Evolutionary conservation across 2,888 invertebrate species (phyloP).

Genomic region (Oeneis ivallda): DNA sequence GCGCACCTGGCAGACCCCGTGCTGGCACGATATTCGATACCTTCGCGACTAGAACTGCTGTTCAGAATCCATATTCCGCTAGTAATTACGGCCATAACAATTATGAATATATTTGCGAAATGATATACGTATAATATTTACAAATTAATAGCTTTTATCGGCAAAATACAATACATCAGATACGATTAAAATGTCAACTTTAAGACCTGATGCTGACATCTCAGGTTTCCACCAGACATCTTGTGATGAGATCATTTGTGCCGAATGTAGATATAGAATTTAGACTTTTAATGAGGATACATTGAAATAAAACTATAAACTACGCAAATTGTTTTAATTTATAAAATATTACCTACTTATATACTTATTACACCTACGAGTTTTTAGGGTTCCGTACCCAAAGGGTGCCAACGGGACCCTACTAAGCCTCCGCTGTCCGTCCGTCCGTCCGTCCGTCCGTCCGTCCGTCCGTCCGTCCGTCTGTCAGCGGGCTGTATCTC

Average conservation of each 20-base stretch:
- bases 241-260: constrained; percentile 26
- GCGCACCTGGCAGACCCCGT: constrained; percentile 73
- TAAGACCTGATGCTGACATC: constrained; percentile 26
- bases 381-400: too few species aligned
- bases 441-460: too few species aligned
- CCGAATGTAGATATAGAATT: constrained; percentile 13
- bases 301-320: constrained; percentile 9
- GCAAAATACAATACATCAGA: constrained; percentile 26
- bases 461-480: too few species aligned
- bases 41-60: constrained; percentile 34
- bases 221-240: constrained; percentile 33
- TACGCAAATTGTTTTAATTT: constrained; percentile 10
- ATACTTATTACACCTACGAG: too few species aligned
- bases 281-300: constrained; percentile 12
- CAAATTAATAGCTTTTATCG: constrained; percentile 35
- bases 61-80: constrained; percentile 39
- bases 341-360: not conserved
- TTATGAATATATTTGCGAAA: constrained; percentile 46
- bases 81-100: constrained; percentile 39
- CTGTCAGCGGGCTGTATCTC: too few species aligned
- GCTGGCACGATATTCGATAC: constrained; percentile 60
- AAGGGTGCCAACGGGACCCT: too few species aligned
- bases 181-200: constrained; percentile 28
- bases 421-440: too few species aligned
- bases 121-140: constrained; percentile 38